phyloP scores from a whole-genome alignment of 23 tunicate species.

The Ciona savignyi region DNA sequence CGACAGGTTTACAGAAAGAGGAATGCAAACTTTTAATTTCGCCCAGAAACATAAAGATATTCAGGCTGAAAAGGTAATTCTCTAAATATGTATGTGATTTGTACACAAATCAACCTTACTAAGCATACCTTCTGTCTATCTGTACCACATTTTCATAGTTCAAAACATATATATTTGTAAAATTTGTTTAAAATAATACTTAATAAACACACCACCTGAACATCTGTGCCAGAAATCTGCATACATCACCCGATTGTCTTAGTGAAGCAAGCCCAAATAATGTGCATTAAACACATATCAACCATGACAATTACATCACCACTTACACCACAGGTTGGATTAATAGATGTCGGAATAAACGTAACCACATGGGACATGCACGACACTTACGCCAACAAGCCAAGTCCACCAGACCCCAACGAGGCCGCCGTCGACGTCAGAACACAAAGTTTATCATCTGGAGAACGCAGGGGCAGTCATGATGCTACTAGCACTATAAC shows the following conservation, averaged over 20 bases:
- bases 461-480: slow-evolving; percentile 5
- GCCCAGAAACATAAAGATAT: slow-evolving; percentile 80
- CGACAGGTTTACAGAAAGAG: slow-evolving; percentile 65
- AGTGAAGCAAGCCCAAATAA: no score
- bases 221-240: no score
- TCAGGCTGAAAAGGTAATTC: slow-evolving; percentile 73
- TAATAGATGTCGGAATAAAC: slow-evolving; percentile 44
- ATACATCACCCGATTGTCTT: no score
- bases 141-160: no score
- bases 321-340: slow-evolving; percentile 35
- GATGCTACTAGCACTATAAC: slow-evolving; percentile 31
- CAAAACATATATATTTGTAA: no score
- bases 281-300: no score
- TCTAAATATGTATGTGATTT: no score
- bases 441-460: slow-evolving; percentile 8
- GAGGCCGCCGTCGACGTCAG: neutral
- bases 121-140: no score
- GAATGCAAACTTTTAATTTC: slow-evolving; percentile 97
- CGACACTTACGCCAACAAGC: slow-evolving; percentile 49
- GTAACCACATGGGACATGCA: slow-evolving; percentile 91
- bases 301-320: no score
- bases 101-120: no score
- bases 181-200: no score
- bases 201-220: no score
- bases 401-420: neutral